Base-by-base conservation (phyloP, 2,888 invertebrate genomes). In the Mythimna vitellina region DNA sequence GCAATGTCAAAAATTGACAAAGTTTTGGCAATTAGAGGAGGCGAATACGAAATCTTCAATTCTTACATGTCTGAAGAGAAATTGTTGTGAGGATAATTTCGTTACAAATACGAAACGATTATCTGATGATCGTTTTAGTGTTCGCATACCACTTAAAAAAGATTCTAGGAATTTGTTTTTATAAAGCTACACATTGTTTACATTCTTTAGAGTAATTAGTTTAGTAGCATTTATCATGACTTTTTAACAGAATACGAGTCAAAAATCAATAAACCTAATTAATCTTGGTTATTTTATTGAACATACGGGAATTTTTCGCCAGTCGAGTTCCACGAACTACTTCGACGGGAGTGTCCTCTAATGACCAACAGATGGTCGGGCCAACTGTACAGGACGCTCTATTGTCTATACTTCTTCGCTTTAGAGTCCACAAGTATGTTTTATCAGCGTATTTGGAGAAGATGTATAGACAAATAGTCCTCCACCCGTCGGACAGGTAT, bases 351-450 rank as follows among this genome's bases (percentile, higher is more conserved):
- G 4, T 61, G 25, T 8, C 42, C 17, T 62, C 12, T n/a, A 29
- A 62, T 49, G 46, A 49, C 4, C 1, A 49, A 9, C 62, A 49
- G 20, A 62, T 49, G 62, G 62, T 62, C 1, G 62, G 25, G 7
- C 62, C 62, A 3, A 62, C 62, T 6, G 32, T 46, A 0, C 62
- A 63, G 49, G 62, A 49, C 62, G 49, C 49, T 14, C 63, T 20
- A 12, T 51, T 32, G 12, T 49, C 29, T 62, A 62, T 62, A 62
- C 46, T 49, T n/a, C 29, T 63, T 63, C 62, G 49, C 10, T 63
- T 63, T 29, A 17, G 49, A 29, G 12, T 25, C 1, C n/a, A 63
- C 9, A 63, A 32, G 29, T 63, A 7, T 12, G 29, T 49, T 4
- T 32, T 51, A 29, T 63, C 29, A 20, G 29, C 62, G 0, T 29